Percentiles rank a stretch among this genome's conserved stretches.
Conservation (phyloP, 2,113 vertebrate genomes). For the Zapus hudsonius region DNA sequence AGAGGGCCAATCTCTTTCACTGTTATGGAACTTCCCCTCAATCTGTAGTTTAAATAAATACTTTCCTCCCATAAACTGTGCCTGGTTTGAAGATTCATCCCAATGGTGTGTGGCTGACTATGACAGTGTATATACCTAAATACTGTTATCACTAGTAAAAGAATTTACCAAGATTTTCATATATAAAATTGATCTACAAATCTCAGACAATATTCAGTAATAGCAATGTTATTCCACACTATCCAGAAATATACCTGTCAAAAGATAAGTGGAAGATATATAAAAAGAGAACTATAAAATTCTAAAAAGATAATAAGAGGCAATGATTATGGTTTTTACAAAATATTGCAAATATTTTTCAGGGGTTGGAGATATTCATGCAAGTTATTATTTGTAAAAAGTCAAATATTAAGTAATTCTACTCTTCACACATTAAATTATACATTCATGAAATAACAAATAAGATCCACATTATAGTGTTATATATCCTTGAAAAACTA, state of each 20-base stretch:
- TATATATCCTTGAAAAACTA: background rate
- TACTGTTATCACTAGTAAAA: background rate
- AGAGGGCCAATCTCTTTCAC: no score
- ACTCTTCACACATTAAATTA: background rate
- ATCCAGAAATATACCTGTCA: constrained; percentile 14
- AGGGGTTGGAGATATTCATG: no score
- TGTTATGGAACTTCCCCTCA: no score
- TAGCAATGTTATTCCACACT: background rate
- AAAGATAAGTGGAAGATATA: background rate
- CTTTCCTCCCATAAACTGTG: no score
- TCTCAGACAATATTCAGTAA: background rate
- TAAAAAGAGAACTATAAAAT: background rate
- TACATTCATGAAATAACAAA: background rate
- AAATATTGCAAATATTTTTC: no score
- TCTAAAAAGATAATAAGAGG: background rate
- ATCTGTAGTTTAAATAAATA: no score
- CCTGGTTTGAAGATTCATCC: no score
- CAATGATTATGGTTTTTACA: background rate
- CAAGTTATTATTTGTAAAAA: constrained; percentile 23
- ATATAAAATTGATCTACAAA: constrained; percentile 13
- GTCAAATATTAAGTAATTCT: constrained; percentile 9
- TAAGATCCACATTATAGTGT: background rate
- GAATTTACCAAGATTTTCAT: background rate
- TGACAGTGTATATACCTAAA: background rate
- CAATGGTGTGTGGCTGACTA: no score